phyloP scores from a whole-genome alignment of 2,888 invertebrate genomes.

The Diachrysia chrysitis region DNA sequence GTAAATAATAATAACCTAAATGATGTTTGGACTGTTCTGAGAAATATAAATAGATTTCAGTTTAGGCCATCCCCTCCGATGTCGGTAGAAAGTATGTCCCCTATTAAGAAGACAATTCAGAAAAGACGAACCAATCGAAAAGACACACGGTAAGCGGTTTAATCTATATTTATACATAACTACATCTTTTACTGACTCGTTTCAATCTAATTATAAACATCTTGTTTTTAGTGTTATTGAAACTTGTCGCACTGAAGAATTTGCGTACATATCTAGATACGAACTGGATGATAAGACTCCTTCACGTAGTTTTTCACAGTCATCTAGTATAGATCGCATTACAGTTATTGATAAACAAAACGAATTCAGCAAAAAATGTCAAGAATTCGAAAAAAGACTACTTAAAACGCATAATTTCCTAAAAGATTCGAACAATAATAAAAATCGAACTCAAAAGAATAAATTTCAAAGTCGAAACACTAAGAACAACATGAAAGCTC shows the following conservation, averaged over 20 bases:
- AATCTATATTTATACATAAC: no score
- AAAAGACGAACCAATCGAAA: constrained; percentile 64
- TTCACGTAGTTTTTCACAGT: constrained; percentile 65
- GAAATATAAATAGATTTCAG: constrained; percentile 79
- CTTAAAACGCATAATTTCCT: constrained; percentile 43
- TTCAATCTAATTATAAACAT: neutral
- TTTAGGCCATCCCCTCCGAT: constrained; percentile 76
- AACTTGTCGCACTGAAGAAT: constrained; percentile 78
- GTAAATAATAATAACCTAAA: constrained; percentile 58
- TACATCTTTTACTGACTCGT: no score
- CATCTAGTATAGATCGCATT: constrained; percentile 78
- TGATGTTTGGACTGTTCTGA: constrained; percentile 81
- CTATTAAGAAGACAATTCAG: constrained; percentile 64
- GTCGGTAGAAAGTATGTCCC: constrained; percentile 72
- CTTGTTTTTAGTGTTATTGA: constrained; percentile 73
- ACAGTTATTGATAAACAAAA: constrained; percentile 79
- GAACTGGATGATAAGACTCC: constrained; percentile 67
- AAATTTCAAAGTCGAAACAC: constrained; percentile 37
- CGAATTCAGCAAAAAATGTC: constrained; percentile 60
- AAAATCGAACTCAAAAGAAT: constrained; percentile 28
- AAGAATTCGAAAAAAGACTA: constrained; percentile 58
- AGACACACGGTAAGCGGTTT: constrained; percentile 68
- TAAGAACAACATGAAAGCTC: constrained; percentile 29
- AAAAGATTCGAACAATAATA: constrained; percentile 44
- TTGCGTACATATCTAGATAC: constrained; percentile 77